Base-by-base conservation (phyloP, 30 jellyfish, hydroid and myxozoan species). In the Aurelia aurita complex sp. Pacific region DNA sequence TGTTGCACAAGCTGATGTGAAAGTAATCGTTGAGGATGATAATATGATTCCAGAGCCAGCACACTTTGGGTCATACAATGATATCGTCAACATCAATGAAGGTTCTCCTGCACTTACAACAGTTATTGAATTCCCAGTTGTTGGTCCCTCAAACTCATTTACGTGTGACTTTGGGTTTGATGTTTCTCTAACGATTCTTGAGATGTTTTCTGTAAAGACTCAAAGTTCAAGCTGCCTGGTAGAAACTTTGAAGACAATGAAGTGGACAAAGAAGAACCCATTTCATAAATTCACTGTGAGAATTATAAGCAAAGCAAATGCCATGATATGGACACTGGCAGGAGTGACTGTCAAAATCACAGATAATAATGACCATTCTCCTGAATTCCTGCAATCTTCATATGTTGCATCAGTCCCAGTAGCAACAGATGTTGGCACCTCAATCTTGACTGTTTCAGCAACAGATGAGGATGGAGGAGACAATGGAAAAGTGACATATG, bases 361-460 rank as follows among this genome's bases (percentile, higher is more conserved):
- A 38, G 98, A 94, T 65, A 57, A 4, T 17, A 94, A 94, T 83
- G 94, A 94, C 81, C 85, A 94, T 80, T 67, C 86, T 51, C 98
- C 98, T 16, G 88, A 17, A 18, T 94, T 94, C 68, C 60, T 84
- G 17, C 98, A 88, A 67, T 55, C 42, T 9, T 88, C 98, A 8
- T 94, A 94, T 67, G 97, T 91, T 55, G 94, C 81, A 4, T 88
- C 97, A 7, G 42, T 94, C 40, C 53, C 43, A 13, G 73, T 91
- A n/a, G 14, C 83, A 43, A 62, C 74, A 1, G 74, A 32, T 54
- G 68, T 74, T 29, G 97, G 98, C n/a, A 36, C 90, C 3, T 73
- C 97, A 10, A 77, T 94, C 34, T 17, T 94, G 76, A 75, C 59
- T 15, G 91, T 88, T 16, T 46, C 84, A 14, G 98, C 98, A 1